Conservation (phyloP, 1,140 invertebrate genomes). For the Ditylenchus dipsaci region DNA sequence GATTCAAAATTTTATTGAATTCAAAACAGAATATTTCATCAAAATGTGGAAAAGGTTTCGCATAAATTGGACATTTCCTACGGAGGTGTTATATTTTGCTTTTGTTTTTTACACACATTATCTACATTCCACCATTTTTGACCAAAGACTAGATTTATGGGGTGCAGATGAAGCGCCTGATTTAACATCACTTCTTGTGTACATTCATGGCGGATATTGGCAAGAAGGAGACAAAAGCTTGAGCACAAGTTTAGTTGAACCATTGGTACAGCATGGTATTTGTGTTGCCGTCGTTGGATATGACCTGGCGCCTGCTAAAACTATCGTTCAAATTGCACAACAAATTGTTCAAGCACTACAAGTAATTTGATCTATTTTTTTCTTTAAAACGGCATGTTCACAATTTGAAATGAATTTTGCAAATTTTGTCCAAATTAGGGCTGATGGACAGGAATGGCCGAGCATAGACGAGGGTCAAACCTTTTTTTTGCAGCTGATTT, state of each 20-base stretch:
- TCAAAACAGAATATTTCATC: neutral
- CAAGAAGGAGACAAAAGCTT: neutral
- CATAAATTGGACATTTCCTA: constrained; percentile 2
- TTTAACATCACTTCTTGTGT: neutral
- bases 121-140: neutral
- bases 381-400: no score
- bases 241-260: neutral
- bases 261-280: neutral
- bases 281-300: constrained; percentile 4
- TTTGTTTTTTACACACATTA: neutral
- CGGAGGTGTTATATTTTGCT: neutral
- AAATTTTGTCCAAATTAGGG: no score
- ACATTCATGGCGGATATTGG: constrained; percentile 8
- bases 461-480: no score
- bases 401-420: neutral
- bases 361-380: neutral
- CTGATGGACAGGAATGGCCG: no score
- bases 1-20: neutral
- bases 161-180: neutral
- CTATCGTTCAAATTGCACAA: neutral
- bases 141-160: neutral
- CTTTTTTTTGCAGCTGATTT: no score
- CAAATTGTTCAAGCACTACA: neutral
- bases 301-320: constrained; percentile 8
- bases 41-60: neutral